Base-by-base conservation (phyloP, 2,797 vertebrate genomes). In the Triplophysa yarkandensis region DNA sequence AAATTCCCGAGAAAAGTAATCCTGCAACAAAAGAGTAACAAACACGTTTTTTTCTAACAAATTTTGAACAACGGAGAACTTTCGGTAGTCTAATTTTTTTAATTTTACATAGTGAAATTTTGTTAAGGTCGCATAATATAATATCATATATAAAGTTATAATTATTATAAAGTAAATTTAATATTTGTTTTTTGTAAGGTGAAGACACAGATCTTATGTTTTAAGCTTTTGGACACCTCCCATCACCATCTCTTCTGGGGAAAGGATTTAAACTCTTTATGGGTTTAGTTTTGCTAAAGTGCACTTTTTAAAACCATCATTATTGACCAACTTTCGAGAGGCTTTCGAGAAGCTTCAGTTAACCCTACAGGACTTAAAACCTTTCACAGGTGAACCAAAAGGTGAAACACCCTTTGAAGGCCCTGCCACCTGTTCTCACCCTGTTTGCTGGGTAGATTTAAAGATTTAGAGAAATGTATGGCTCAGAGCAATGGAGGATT, bases 371-470 rank as follows among this genome's bases (percentile, higher is more conserved):
- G 61, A n/a, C 46, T 74, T 63, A 64, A 71, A 66, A 43, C 62
- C 68, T 75, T 76, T 62, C 52, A 43, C 32, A 72, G 52, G 41
- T 79, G 74, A 79, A 57, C 34, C 52, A 41, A 61, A 68, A 46
- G 41, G n/a, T 76, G 62, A 76, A 70, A 65, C 39, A 9, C 67
- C 27, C 69, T 74, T 77, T 83, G 39, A 78, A 80, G 60, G 61
- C 1, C 23, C 55, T 58, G 60, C 62, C 41, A 32, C 8, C 44
- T 34, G 36, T 19, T 60, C n/a, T 21, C 32, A 68, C 41, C 54
- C 52, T 80, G 78, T 80, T 83, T 83, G 78, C 39, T 13, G 21
- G 52, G 52, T 46, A 70, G 54, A 69, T 78, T 73, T 70, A 62
- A 50, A n/a, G 17, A 8, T 16, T 67, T 72, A n/a, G 62, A 64